Percentiles rank a stretch among this genome's conserved stretches.
These are phyloP conservation scores for Microctenopoma steveboyesi DNA, from an alignment of 2,797 vertebrate genomes.

Conservation along the genomic window DNA sequence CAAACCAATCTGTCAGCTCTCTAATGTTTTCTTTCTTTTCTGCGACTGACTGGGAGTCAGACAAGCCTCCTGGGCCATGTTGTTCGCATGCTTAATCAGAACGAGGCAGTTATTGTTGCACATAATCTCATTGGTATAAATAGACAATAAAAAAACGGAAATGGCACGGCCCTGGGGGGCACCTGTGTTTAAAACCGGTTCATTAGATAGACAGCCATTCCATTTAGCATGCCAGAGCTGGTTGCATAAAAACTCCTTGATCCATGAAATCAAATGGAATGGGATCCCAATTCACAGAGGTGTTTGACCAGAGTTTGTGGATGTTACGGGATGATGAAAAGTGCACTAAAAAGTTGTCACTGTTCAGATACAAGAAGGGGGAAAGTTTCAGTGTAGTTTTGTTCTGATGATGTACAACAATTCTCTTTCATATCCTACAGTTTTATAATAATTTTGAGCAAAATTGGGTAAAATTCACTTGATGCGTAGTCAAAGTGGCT, in stretches of 20 bases:
- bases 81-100: conserved; percentile 71
- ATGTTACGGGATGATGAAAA: conserved; percentile 63
- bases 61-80: conserved; percentile 60
- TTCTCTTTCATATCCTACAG: conserved; percentile 20
- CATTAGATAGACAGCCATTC: conserved; percentile 78
- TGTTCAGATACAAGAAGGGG: conserved; percentile 38
- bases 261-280: conserved; percentile 81
- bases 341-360: conserved; percentile 43
- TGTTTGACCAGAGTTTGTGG: conserved; percentile 64
- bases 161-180: conserved; percentile 73
- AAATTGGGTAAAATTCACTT: conserved; percentile 21
- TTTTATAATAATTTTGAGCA: conserved; percentile 24
- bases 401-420: conserved; percentile 34
- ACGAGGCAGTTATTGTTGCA: conserved; percentile 74
- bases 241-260: conserved; percentile 75
- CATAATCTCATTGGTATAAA: conserved; percentile 78
- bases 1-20: conserved; percentile 53
- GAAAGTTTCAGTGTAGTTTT: conserved; percentile 43
- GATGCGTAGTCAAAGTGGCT: conserved; percentile 18
- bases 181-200: conserved; percentile 77
- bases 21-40: conserved; percentile 35
- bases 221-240: conserved; percentile 71
- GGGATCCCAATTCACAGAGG: conserved; percentile 71
- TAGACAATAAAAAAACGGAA: conserved; percentile 75
- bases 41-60: conserved; percentile 53